Evolutionary conservation across 2,797 vertebrate species (phyloP), one percentile per base, ranked within the genome.

Genomic region (Epinephelus malabaricus): DNA sequence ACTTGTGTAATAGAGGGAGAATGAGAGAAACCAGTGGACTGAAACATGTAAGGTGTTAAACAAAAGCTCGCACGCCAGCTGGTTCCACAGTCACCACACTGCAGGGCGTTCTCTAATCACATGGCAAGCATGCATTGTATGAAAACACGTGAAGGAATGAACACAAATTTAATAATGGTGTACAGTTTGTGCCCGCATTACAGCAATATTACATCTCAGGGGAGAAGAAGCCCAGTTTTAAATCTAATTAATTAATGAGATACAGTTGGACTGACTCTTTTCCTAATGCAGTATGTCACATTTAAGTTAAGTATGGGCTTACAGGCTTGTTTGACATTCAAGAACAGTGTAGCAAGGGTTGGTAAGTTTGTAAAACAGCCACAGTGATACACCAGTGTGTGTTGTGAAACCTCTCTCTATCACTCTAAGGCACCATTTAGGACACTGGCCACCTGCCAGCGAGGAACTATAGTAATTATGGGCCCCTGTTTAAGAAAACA

Each of bases 61-160:
- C 17, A 79, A 73, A 78, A 69, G 79, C 72, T 74, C 43, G 77
- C 80, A 88, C 79, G 86, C 79, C 91, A 92, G 83, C 88, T 91
- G 87, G 64, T 72, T 73, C 55, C 81, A 55, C 27, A 56, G 40
- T 72, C 63, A 83, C 80, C 80, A 79, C 49, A 69, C 82, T 60
- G 58, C 69, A 46, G 81, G 74, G 66, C 75, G 47, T 81, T 63
- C n/a, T 76, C 38, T 72, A 11, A 78, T 76, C 77, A 83, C 50
- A 63, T 66, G 62, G 70, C 77, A 77, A 56, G 58, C 18, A 64
- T 55, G 61, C 14, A 56, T 25, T 3, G 2, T 38, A 23, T 78
- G 56, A 61, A 69, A 79, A 71, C 49, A 60, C 3, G 7, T 46
- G 27, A 76, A 64, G 53, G 46, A 50, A 59, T 19, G 3, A 75